phyloP scores from a whole-genome alignment of 2,888 invertebrate genomes.

The Hydriomena furcata region DNA sequence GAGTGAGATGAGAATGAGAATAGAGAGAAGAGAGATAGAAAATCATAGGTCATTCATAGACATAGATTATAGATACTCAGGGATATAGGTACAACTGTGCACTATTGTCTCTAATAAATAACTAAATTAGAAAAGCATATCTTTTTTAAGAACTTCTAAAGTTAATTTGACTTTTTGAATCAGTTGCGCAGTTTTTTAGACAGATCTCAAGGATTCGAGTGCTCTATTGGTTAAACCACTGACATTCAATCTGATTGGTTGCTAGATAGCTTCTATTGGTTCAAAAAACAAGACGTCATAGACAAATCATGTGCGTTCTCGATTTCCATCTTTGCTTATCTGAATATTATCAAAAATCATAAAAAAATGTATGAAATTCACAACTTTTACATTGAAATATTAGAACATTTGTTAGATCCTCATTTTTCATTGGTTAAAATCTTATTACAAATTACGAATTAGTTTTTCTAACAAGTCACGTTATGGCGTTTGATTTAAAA shows the following conservation, averaged over 20 bases:
- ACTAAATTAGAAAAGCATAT: background rate
- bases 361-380: background rate
- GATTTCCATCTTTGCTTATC: background rate
- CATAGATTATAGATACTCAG: too few species aligned
- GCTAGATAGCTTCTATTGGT: conserved; percentile 38
- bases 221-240: background rate
- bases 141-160: too few species aligned
- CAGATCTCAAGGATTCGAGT: too few species aligned
- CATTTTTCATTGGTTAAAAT: background rate
- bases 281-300: conserved; percentile 31
- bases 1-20: too few species aligned
- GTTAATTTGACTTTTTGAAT: background rate
- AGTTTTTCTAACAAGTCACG: conserved; percentile 42
- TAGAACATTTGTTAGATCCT: too few species aligned
- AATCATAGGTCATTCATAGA: too few species aligned
- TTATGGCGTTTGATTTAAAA: conserved; percentile 49
- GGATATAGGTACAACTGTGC: too few species aligned
- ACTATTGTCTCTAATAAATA: too few species aligned
- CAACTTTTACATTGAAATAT: too few species aligned
- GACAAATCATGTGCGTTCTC: conserved; percentile 40
- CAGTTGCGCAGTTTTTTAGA: background rate
- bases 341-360: background rate
- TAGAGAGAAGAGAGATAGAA: too few species aligned
- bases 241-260: conserved; percentile 39
- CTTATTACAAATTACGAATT: background rate